A percentile compares a stretch with the other conserved stretches of the same genome.
phyloP scores from a whole-genome alignment of 2,113 vertebrate genomes.

The Turdus rufiventris region DNA sequence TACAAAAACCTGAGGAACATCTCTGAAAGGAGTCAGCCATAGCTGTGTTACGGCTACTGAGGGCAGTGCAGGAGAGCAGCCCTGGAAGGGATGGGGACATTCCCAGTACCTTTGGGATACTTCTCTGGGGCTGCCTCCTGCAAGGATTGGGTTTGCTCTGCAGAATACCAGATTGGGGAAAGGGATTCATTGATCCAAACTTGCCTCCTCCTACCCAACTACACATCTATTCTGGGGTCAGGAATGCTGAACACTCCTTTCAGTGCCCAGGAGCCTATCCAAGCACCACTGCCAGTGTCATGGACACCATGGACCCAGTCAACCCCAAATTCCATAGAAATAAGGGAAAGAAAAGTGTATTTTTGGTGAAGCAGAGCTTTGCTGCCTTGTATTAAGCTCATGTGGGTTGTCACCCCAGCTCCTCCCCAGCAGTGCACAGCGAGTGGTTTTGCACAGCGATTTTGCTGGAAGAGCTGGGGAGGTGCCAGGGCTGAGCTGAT shows the following conservation, averaged over 20 bases:
- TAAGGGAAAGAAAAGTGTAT: background rate
- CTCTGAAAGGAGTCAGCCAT: background rate
- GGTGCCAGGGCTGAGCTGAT: background rate
- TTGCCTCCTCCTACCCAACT: background rate
- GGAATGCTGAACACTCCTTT: background rate
- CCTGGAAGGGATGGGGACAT: background rate
- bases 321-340: background rate
- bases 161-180: fast-evolving
- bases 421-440: fast-evolving
- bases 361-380: background rate
- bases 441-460: fast-evolving
- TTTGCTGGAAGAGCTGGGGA: background rate
- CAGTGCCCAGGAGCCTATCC: background rate
- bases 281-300: fast-evolving
- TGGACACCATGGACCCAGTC: background rate
- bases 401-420: fast-evolving
- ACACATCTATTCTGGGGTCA: background rate
- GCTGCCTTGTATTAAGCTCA: fast-evolving
- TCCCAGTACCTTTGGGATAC: background rate
- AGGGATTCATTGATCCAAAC: background rate
- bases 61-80: background rate
- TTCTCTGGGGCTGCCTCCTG: background rate
- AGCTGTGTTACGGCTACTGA: background rate
- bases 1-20: background rate
- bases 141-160: background rate